phyloP scores from a whole-genome alignment of 2,888 invertebrate species.

The Calephelis perditalis region DNA sequence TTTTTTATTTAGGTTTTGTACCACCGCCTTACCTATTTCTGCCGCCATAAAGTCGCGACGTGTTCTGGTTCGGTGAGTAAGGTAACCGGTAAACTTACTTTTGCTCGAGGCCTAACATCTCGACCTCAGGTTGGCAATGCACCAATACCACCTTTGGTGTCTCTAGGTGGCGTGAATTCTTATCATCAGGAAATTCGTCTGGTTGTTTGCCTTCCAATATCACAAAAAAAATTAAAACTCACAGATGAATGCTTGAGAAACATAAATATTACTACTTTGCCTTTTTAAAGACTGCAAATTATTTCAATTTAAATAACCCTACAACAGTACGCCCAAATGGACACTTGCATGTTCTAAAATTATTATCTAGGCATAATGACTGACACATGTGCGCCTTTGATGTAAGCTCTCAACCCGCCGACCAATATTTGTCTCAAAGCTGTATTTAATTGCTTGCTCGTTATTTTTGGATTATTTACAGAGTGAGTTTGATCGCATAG shows the following conservation, averaged over 20 bases:
- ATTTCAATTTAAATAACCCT: constrained; percentile 5
- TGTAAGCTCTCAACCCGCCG: constrained; percentile 45
- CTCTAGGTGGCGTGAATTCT: no score
- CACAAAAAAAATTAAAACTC: no score
- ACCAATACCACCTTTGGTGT: no score
- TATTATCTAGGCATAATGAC: constrained; percentile 41
- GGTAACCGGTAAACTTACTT: no score
- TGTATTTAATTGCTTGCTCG: constrained; percentile 72
- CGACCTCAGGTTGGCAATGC: no score
- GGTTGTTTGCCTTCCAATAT: no score
- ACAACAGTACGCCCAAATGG: not conserved
- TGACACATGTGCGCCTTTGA: constrained; percentile 59
- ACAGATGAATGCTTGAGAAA: not conserved
- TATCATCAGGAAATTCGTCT: no score
- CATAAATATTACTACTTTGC: not conserved
- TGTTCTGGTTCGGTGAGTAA: no score
- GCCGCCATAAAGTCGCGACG: no score
- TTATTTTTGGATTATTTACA: constrained; percentile 77
- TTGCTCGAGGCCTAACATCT: no score
- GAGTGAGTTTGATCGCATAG: constrained; percentile 43
- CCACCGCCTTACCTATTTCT: no score
- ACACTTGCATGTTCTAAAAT: constrained; percentile 14
- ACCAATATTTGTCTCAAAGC: constrained; percentile 62
- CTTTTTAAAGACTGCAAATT: not conserved
- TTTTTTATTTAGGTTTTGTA: no score